These are phyloP conservation scores for Drosophila sturtevanti DNA, from an alignment of 1,140 invertebrate genomes.

Conservation along the genomic window DNA sequence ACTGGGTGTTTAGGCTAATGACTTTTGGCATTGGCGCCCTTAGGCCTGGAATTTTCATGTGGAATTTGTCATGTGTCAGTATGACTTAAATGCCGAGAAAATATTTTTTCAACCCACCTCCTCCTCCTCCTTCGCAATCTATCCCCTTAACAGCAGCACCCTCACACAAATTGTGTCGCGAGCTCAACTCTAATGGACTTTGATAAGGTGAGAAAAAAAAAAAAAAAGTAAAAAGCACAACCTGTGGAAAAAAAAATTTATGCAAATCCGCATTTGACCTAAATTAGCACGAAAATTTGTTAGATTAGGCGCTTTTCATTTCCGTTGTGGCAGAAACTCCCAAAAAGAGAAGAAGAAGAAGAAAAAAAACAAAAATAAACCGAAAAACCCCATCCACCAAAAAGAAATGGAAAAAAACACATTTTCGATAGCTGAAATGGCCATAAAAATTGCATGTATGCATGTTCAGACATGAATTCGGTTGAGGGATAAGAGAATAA, in stretches of 20 bases:
- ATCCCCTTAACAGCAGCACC: not conserved
- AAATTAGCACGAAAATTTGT: conserved; percentile 80
- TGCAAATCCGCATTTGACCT: conserved; percentile 78
- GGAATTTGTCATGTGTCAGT: conserved; percentile 79
- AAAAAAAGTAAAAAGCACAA: conserved; percentile 45
- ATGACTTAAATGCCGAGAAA: conserved; percentile 77
- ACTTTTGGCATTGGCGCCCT: conserved; percentile 53
- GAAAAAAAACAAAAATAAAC: conserved; percentile 13
- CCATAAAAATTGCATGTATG: conserved; percentile 76
- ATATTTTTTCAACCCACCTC: conserved; percentile 46
- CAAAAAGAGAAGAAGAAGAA: conserved; percentile 28
- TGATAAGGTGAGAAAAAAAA: conserved; percentile 62
- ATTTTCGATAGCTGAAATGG: conserved; percentile 58
- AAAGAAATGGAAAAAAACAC: conserved; percentile 20
- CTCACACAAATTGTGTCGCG: conserved; percentile 49
- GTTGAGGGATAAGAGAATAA: not conserved
- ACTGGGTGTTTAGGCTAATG: conserved; percentile 76
- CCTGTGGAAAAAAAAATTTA: conserved; percentile 58
- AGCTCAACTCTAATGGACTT: conserved; percentile 68
- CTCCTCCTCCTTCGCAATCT: not conserved
- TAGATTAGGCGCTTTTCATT: conserved; percentile 77
- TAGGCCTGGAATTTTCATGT: conserved; percentile 59
- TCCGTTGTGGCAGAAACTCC: conserved; percentile 37
- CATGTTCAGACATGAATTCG: conserved; percentile 61
- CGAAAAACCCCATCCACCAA: conserved; percentile 31